Evolutionary conservation across 1,140 invertebrate genomes (phyloP), one percentile per base, ranked within the genome.

Genomic region (Nasonia longicornis): DNA sequence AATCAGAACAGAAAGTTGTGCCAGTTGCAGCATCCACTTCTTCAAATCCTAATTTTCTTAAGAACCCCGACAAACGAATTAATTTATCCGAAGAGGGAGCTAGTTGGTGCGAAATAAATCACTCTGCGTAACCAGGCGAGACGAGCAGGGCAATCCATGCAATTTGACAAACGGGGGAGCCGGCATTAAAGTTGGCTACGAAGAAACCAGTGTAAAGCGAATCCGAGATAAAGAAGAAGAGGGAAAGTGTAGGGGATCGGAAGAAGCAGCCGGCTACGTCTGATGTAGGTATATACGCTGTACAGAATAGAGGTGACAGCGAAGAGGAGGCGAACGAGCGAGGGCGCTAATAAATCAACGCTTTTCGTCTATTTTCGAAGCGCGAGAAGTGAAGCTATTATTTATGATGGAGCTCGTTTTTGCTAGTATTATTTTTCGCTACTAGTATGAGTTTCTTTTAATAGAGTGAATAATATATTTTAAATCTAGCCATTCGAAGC

Each of bases 291-390:
- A 42, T 38, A 38, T 42, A 42, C 38, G 38, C 0, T 42, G 10
- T 42, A 80, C 83, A 74, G 67, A 26, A 26, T 76, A 64, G 73
- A 81, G 78, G 74, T 83, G 84, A 84, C 82, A 82, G 85, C 71
- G 76, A 73, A 81, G 81, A 84, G 38, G 38, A 42, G 38, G 38
- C 38, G 38, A 42, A 81, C 75, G 82, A 73, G n/a, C 72, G 66
- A 29, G 70, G 64, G 52, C 20, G 70, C 45, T 80, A 78, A 82
- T 86, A 85, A 86, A 86, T 86, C 83, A 84, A 42, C 77, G 78
- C 80, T 84, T 86, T 84, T 84, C 83, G 81, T 81, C 83, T 85
- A 85, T 86, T 85, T 85, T 85, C 20, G 52, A 58, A 58, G 6
- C 16, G 6, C 16, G 52, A 42, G 38, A 42, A 42, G 7, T 11